Conservation (phyloP, 2,113 vertebrate genomes). For the Cairina moschata region DNA sequence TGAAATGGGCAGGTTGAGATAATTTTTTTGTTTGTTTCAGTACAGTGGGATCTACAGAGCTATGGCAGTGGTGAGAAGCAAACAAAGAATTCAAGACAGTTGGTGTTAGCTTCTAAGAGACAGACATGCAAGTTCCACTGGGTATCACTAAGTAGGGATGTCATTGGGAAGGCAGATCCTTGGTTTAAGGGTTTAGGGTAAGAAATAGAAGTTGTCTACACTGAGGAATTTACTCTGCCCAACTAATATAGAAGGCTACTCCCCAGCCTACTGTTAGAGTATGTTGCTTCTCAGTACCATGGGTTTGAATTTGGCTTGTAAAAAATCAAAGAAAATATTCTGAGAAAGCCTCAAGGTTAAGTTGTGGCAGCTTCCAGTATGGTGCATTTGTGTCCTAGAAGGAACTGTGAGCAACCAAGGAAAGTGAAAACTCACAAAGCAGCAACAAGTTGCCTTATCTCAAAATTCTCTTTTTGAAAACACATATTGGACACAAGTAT, state of each 20-base stretch:
- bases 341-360: background rate
- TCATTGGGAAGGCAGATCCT: rapidly evolving
- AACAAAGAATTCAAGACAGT: background rate
- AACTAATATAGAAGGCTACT: background rate
- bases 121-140: background rate
- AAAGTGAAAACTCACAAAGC: background rate
- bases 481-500: background rate
- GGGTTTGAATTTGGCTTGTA: background rate
- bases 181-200: background rate
- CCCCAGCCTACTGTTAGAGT: background rate
- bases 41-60: background rate
- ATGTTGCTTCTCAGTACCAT: background rate
- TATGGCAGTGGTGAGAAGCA: background rate
- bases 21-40: background rate
- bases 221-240: background rate
- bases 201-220: background rate
- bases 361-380: background rate
- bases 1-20: background rate
- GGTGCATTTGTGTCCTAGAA: background rate
- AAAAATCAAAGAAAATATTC: background rate
- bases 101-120: background rate
- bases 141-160: background rate
- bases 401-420: background rate
- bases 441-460: background rate
- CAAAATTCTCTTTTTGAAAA: background rate